Evolutionary conservation across 2,113 vertebrate genomes (phyloP).

Genomic region (Callaeas wilsoni): DNA sequence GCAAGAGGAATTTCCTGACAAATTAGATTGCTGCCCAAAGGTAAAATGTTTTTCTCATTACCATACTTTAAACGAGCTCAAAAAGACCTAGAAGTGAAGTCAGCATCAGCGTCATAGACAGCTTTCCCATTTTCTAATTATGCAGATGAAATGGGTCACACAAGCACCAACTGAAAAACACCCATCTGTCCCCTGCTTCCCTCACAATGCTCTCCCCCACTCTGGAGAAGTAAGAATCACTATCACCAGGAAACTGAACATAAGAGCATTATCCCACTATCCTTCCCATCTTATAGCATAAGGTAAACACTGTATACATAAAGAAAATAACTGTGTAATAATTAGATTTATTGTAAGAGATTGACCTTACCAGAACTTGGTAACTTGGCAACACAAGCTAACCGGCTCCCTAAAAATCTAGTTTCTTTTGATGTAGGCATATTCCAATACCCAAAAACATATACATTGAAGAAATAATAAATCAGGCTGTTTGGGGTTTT

Average conservation of each 20-base stretch:
- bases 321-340: neutral
- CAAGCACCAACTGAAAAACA: neutral
- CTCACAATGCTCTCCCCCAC: neutral
- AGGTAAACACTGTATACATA: neutral
- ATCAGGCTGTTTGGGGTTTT: neutral
- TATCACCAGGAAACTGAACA: neutral
- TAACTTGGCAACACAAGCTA: neutral
- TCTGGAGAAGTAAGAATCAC: neutral
- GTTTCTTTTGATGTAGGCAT: constrained; percentile 7
- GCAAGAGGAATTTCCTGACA: constrained; percentile 71
- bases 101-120: constrained; percentile 5
- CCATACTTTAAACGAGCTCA: constrained; percentile 8
- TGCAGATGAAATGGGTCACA: neutral
- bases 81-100: constrained; percentile 49
- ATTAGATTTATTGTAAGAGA: constrained; percentile 21
- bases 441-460: constrained; percentile 22
- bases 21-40: constrained; percentile 68
- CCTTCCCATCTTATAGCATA: neutral
- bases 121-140: constrained; percentile 41
- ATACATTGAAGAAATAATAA: neutral
- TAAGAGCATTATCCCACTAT: neutral
- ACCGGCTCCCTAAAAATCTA: neutral
- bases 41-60: constrained; percentile 64
- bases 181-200: neutral
- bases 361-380: constrained; percentile 15